phyloP scores from a whole-genome alignment of 2,797 vertebrate species.

The Pogoniulus pusillus region DNA sequence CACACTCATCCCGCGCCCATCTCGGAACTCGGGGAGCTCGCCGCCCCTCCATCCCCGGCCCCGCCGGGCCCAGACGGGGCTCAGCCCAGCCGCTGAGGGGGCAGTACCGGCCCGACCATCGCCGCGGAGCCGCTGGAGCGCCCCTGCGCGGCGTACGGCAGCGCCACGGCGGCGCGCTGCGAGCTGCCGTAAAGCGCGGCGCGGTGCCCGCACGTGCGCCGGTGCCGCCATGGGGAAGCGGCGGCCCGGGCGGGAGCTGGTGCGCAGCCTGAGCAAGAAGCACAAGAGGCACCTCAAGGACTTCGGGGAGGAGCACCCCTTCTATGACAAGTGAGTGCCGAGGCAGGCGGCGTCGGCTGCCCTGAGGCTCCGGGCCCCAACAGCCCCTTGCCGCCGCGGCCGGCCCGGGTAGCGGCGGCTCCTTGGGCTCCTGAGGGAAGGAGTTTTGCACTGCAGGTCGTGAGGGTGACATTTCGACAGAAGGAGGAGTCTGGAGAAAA shows the following conservation, averaged over 20 bases:
- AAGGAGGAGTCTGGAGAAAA: no score
- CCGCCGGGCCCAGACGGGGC: not conserved
- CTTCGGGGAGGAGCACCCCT: conserved; percentile 94
- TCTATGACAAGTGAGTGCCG: conserved; percentile 82
- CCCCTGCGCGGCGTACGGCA: not conserved
- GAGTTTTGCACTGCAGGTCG: accelerated
- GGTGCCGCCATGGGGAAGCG: conserved; percentile 85
- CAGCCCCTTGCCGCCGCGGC: not conserved
- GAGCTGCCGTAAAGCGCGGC: not conserved
- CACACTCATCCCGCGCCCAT: not conserved
- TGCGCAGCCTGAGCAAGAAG: conserved; percentile 85
- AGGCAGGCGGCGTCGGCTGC: not conserved
- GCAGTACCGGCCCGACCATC: accelerated
- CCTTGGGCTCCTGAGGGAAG: not conserved
- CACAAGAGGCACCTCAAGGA: conserved; percentile 93
- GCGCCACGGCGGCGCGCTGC: not conserved
- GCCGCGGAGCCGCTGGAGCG: not conserved
- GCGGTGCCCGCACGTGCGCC: not conserved
- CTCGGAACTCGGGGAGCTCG: not conserved
- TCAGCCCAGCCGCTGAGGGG: accelerated
- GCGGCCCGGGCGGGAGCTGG: conserved; percentile 59
- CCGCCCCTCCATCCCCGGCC: not conserved
- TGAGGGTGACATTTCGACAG: not conserved
- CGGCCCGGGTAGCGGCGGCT: not conserved
- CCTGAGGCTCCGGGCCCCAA: not conserved